Percentiles rank a stretch among this genome's conserved stretches.
Evolutionary conservation across 2,888 invertebrate species (phyloP).

Genomic region (Cephus sareptanus): DNA sequence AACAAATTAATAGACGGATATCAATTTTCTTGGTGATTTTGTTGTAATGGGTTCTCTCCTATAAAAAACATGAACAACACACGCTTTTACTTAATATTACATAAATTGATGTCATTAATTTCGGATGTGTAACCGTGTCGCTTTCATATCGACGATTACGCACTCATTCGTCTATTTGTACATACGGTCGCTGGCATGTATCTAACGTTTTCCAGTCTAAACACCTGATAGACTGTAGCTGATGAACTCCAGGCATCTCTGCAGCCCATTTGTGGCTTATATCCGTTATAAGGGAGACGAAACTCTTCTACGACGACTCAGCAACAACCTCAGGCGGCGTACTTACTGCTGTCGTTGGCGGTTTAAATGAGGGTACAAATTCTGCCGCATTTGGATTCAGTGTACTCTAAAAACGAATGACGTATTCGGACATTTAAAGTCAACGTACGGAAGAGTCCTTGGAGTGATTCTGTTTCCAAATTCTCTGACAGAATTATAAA

Average conservation of each 20-base stretch:
- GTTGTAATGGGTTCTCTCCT: slow-evolving; percentile 27
- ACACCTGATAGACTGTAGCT: slow-evolving; percentile 37
- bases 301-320: slow-evolving; percentile 60
- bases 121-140: slow-evolving; percentile 33
- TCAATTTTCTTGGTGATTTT: slow-evolving; percentile 1
- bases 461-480: slow-evolving; percentile 39
- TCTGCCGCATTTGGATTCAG: slow-evolving; percentile 88
- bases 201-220: slow-evolving; percentile 15
- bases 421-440: slow-evolving; percentile 40
- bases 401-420: slow-evolving; percentile 73
- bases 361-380: slow-evolving; percentile 75
- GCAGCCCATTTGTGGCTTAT: slow-evolving; percentile 38
- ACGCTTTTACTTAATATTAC: slow-evolving; percentile 31
- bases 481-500: not conserved
- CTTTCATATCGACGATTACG: slow-evolving; percentile 31
- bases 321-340: slow-evolving; percentile 53
- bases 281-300: slow-evolving; percentile 30
- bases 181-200: slow-evolving; percentile 19
- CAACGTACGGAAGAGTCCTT: slow-evolving; percentile 60
- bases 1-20: not conserved
- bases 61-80: slow-evolving; percentile 40
- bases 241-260: slow-evolving; percentile 44
- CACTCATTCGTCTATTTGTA: slow-evolving; percentile 41
- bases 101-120: slow-evolving; percentile 38
- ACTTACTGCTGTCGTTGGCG: slow-evolving; percentile 43